Evolutionary conservation across 2,113 vertebrate species (phyloP), one percentile per base, ranked within the genome.

Genomic region (Turnix velox): DNA sequence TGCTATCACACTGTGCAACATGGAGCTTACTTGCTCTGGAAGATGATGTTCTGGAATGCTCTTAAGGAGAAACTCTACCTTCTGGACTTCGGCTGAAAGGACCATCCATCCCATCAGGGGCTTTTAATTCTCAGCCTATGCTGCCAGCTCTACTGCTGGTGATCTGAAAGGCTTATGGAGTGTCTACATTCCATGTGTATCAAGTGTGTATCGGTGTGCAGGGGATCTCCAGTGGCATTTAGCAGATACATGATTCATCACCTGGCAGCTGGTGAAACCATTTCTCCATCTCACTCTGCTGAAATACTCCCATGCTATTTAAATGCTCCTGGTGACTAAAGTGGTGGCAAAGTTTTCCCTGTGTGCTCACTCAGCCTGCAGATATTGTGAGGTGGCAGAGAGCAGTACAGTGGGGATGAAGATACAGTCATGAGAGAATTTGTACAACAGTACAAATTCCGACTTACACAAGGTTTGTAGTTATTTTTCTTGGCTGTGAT

Each of bases 1-100:
- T 28, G 5, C 7, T 42, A 28, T 42, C 23, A 10, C 12, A 28
- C 1, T 19, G 4, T 30, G 35, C 1, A 15, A 7, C 0, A 2
- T 49, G 28, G 17, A 76, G 2, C 18, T 73, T 54, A 24, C 43
- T 79, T 68, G 35, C 39, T 59, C 51, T 5, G 2, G 16, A 10
- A 63, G 28, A 31, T 48, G 4, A 18, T 40, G 18, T 61, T 72
- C 48, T 57, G 22, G 33, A 7, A 9, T 45, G 33, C 13, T 51
- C 3, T 37, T n/a, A 28, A 13, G 69, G 31, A 52, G 35, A 61
- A 88, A 57, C 3, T 0, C 2, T 4, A 0, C 35, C 63, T 16
- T 55, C 23, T 80, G 20, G 24, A 9, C 35, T 77, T 84, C 2
- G 5, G 20, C 58, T 3, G 18, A 46, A 40, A 83, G 54, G 28